These are phyloP conservation scores for Campylomormyrus tamandua DNA, from an alignment of 2,113 vertebrate genomes.

Conservation along the genomic window DNA sequence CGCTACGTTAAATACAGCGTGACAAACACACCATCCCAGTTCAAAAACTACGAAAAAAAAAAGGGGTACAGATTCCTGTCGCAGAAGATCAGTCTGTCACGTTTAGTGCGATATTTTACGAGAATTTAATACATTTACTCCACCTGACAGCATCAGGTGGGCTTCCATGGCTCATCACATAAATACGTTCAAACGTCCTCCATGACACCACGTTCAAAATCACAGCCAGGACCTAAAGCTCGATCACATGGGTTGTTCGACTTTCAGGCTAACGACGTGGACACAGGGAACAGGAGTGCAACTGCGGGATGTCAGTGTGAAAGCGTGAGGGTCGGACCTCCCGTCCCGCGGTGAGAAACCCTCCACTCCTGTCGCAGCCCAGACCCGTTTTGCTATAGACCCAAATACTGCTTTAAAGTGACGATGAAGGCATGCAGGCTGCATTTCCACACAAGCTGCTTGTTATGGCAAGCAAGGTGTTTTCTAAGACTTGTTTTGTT, in stretches of 20 bases:
- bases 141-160: not conserved
- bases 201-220: not conserved
- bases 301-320: constrained; percentile 12
- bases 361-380: constrained; percentile 37
- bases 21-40: not conserved
- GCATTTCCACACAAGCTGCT: constrained; percentile 46
- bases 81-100: not conserved
- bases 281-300: not conserved
- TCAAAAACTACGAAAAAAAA: not conserved
- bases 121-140: not conserved
- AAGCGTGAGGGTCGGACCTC: constrained; percentile 19
- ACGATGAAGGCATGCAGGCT: constrained; percentile 34
- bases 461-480: constrained; percentile 44
- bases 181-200: not conserved
- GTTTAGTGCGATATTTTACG: not conserved
- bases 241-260: not conserved
- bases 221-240: not conserved
- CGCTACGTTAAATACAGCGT: not conserved
- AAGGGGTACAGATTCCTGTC: not conserved
- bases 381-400: constrained; percentile 39
- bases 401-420: constrained; percentile 53
- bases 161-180: not conserved
- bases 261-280: not conserved
- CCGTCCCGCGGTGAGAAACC: not conserved
- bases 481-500: not conserved